Percentiles rank a stretch among this genome's conserved stretches.
These are phyloP conservation scores for Polymixis lichenea DNA, from an alignment of 2,888 invertebrate genomes.

Conservation along the genomic window DNA sequence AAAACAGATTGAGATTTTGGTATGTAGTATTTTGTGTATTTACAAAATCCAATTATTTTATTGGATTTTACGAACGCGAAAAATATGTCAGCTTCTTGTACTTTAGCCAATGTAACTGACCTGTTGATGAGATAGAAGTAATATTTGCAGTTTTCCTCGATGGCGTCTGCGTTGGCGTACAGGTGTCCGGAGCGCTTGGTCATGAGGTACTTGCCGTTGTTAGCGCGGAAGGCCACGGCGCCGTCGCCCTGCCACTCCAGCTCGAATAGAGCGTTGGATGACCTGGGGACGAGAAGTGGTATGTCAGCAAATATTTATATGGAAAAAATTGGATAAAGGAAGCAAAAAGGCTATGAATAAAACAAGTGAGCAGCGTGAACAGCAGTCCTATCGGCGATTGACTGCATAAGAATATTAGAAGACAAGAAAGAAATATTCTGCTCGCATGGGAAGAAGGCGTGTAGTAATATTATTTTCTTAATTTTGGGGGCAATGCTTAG, in stretches of 20 bases:
- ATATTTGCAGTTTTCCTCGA: constrained; percentile 97
- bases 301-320: not conserved
- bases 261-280: constrained; percentile 98
- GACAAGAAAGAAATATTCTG: no score
- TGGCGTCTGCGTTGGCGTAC: constrained; percentile 95
- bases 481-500: not conserved
- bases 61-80: not conserved
- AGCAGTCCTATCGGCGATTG: no score
- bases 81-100: not conserved
- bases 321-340: not conserved
- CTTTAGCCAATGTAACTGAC: constrained; percentile 76
- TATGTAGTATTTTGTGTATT: not conserved
- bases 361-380: not conserved
- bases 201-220: constrained; percentile 98
- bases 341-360: not conserved
- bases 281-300: constrained; percentile 85
- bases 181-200: constrained; percentile 98
- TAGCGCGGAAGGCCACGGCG: constrained; percentile 97
- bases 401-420: no score
- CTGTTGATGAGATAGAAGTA: constrained; percentile 98
- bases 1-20: not conserved
- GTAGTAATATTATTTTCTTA: not conserved
- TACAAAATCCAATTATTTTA: no score
- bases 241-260: constrained; percentile 98
- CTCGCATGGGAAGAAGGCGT: no score